Evolutionary conservation across 2,797 vertebrate species (phyloP).

Genomic region (Lerista edwardsae): DNA sequence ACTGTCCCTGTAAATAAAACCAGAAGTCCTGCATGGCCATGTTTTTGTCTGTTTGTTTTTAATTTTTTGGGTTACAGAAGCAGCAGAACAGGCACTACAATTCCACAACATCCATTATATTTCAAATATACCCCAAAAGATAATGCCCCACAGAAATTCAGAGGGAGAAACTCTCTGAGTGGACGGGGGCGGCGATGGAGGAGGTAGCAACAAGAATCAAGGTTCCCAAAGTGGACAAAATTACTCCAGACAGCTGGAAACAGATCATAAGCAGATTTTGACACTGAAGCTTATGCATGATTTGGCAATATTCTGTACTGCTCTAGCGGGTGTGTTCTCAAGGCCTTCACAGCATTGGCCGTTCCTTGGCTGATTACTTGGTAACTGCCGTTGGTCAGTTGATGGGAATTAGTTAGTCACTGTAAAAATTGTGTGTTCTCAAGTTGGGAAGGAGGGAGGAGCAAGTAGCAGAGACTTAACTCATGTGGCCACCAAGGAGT

Average conservation of each 20-base stretch:
- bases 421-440: too few species aligned
- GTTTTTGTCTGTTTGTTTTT: too few species aligned
- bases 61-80: too few species aligned
- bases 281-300: conserved; percentile 60
- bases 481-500: neutral
- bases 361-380: conserved; percentile 9
- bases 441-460: neutral
- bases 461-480: neutral
- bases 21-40: too few species aligned
- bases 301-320: conserved; percentile 58
- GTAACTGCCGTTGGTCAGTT: neutral
- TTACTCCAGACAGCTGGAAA: conserved; percentile 62
- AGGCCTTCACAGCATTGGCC: conserved; percentile 12
- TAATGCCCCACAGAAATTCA: neutral
- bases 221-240: conserved; percentile 45
- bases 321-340: conserved; percentile 23
- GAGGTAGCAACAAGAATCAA: conserved; percentile 14
- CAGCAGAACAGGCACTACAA: neutral
- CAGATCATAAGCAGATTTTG: conserved; percentile 53
- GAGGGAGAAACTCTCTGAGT: too few species aligned
- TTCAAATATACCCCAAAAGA: neutral
- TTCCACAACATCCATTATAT: neutral
- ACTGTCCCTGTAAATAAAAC: too few species aligned
- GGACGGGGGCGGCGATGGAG: too few species aligned
- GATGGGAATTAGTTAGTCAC: too few species aligned